A percentile compares a stretch with the other conserved stretches of the same genome.
phyloP scores from a whole-genome alignment of 2,888 invertebrate genomes.

The Cephus runcator region DNA sequence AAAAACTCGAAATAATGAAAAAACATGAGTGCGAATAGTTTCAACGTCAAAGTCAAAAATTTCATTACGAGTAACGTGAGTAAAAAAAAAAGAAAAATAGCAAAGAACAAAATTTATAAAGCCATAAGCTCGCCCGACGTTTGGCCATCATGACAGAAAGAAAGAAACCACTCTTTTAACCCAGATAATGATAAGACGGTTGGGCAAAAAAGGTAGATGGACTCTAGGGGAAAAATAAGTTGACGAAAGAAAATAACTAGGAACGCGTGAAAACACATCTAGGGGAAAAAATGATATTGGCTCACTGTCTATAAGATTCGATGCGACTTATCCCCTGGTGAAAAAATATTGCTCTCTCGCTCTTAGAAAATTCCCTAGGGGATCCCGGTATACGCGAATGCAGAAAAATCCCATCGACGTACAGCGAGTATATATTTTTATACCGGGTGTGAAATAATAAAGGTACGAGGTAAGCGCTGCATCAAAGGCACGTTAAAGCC shows the following conservation, averaged over 20 bases:
- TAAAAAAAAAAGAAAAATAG: no score
- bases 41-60: not conserved
- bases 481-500: slow-evolving; percentile 33
- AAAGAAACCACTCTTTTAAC: not conserved
- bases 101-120: not conserved
- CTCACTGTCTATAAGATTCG: not conserved
- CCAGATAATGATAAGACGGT: not conserved
- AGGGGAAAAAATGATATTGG: not conserved
- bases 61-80: not conserved
- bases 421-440: not conserved
- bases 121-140: not conserved
- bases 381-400: not conserved
- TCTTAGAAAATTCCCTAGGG: not conserved
- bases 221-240: not conserved
- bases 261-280: not conserved
- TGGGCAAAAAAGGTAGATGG: not conserved
- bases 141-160: not conserved
- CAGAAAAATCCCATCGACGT: not conserved
- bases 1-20: not conserved
- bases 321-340: not conserved
- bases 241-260: not conserved
- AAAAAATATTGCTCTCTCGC: not conserved
- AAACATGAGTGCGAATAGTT: not conserved
- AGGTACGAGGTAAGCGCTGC: slow-evolving; percentile 18
- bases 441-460: not conserved